Percentiles rank a stretch among this genome's conserved stretches.
Evolutionary conservation across 2,888 invertebrate species (phyloP).

Genomic region (Nebria brevicollis): DNA sequence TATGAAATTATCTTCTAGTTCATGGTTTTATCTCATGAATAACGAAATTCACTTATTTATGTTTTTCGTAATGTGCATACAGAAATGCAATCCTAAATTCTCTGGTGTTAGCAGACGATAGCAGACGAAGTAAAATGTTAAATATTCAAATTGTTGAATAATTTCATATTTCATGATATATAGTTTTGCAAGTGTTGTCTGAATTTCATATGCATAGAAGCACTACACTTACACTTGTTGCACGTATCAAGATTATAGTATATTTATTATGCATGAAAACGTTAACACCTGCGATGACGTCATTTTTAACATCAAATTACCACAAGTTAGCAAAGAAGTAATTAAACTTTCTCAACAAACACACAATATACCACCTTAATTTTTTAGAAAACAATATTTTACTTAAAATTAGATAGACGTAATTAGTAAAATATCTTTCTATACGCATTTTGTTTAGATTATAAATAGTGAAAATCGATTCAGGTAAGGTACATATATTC

Average conservation of each 20-base stretch:
- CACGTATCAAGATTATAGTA: conserved; percentile 36
- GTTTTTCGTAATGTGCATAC: neutral
- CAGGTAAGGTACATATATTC: too few species aligned
- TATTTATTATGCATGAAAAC: conserved; percentile 44
- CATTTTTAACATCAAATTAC: conserved; percentile 23
- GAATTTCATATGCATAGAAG: conserved; percentile 6
- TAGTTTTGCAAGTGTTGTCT: neutral
- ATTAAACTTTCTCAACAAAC: neutral
- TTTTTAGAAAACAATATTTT: neutral
- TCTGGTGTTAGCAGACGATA: neutral
- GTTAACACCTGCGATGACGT: conserved; percentile 43
- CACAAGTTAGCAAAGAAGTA: conserved; percentile 14
- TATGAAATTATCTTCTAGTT: too few species aligned
- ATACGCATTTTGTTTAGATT: too few species aligned
- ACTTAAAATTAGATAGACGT: too few species aligned
- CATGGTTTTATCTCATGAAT: too few species aligned
- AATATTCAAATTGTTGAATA: neutral
- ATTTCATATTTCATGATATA: neutral
- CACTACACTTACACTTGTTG: conserved; percentile 31
- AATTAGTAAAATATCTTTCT: too few species aligned
- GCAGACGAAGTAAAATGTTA: neutral
- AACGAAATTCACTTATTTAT: too few species aligned
- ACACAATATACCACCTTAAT: neutral
- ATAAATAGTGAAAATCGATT: too few species aligned
- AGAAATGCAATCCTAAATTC: neutral